These are phyloP conservation scores for Saguinus midas DNA, from an alignment of 2,113 vertebrate species.

Conservation along the genomic window DNA sequence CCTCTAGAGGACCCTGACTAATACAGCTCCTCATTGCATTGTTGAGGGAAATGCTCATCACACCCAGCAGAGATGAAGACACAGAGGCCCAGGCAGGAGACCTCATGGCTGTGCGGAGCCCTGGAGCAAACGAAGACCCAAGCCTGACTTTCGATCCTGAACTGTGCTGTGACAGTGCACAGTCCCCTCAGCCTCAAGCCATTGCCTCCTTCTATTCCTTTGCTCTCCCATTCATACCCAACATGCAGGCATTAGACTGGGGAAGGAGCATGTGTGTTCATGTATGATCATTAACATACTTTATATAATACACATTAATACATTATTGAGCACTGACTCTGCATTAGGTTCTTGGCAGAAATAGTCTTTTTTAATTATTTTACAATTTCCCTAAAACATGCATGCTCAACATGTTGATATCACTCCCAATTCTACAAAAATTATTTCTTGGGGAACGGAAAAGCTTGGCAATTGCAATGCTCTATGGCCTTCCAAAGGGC, in stretches of 20 bases:
- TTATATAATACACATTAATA: not conserved
- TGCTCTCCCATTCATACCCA: too few species aligned
- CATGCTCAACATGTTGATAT: not conserved
- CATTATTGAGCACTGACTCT: not conserved
- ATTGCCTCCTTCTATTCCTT: rapidly evolving
- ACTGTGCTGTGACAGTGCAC: rapidly evolving
- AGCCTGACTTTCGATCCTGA: not conserved
- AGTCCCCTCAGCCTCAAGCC: rapidly evolving
- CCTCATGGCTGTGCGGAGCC: rapidly evolving
- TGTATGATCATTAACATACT: not conserved
- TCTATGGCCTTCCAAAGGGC: not conserved
- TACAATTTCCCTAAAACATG: not conserved
- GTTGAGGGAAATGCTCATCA: rapidly evolving
- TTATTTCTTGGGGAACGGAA: not conserved
- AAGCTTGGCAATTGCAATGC: not conserved
- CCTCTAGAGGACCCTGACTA: too few species aligned
- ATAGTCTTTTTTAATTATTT: not conserved
- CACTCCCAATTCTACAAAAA: not conserved
- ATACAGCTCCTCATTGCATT: not conserved
- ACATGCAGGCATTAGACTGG: not conserved
- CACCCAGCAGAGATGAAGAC: not conserved
- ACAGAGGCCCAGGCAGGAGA: not conserved
- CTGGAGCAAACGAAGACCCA: rapidly evolving
- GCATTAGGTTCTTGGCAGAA: not conserved
- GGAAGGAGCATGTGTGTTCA: rapidly evolving